phyloP scores from a whole-genome alignment of 2,113 vertebrate species.

The Dendropsophus ebraccatus region DNA sequence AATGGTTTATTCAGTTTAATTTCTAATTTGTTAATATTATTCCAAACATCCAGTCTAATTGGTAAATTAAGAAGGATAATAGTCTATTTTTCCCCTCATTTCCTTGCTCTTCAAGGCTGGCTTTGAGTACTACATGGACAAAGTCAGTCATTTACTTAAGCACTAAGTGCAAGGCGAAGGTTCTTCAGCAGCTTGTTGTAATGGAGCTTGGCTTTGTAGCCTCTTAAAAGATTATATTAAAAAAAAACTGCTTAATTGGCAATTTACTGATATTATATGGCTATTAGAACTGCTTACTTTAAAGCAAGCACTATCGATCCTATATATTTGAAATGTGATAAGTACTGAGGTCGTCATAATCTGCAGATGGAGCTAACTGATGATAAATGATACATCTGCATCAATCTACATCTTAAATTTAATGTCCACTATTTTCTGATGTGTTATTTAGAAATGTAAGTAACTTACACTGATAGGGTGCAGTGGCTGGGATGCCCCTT shows the following conservation, averaged over 20 bases:
- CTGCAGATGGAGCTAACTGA: background rate
- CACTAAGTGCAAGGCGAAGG: background rate
- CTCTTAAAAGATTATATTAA: background rate
- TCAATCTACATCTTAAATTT: background rate
- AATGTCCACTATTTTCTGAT: no score
- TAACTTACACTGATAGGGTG: no score
- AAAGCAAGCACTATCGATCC: background rate
- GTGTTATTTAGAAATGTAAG: no score
- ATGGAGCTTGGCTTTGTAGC: background rate
- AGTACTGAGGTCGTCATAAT: background rate
- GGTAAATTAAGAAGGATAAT: background rate
- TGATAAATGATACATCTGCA: background rate
- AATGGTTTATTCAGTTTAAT: background rate
- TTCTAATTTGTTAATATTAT: background rate
- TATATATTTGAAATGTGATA: no score
- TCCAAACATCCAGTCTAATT: background rate
- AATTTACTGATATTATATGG: background rate
- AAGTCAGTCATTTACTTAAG: background rate
- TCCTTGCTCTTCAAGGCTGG: background rate
- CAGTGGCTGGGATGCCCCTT: no score
- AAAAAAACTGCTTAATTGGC: background rate
- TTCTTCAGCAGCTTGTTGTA: background rate
- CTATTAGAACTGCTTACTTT: background rate
- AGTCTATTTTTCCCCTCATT: background rate
- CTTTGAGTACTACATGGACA: background rate